Percentiles rank a stretch among this genome's conserved stretches.
These are phyloP conservation scores for Serranochromis macrocephalus DNA, from an alignment of 2,113 vertebrate genomes.

Conservation along the genomic window DNA sequence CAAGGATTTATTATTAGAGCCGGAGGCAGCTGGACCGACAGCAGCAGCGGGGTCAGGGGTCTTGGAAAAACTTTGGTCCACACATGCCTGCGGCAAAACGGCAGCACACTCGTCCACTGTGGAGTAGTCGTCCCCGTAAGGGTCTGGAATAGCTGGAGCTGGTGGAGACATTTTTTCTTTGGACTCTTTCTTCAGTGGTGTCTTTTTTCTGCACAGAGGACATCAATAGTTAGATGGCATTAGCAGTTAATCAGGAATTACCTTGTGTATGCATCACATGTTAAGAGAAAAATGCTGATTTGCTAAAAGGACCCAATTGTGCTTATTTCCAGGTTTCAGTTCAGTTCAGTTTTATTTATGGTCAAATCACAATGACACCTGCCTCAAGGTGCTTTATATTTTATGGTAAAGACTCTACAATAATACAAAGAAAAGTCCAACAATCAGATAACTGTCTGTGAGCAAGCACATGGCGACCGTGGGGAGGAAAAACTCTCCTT, in stretches of 20 bases:
- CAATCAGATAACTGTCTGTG: not conserved
- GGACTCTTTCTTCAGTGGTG: not conserved
- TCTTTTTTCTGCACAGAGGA: constrained; percentile 35
- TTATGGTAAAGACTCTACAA: not conserved
- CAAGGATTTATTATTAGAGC: constrained; percentile 26
- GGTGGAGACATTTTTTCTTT: not conserved
- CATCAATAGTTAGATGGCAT: not conserved
- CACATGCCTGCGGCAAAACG: constrained; percentile 47
- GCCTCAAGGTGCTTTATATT: not conserved
- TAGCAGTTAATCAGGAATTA: not conserved
- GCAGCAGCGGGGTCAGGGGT: not conserved
- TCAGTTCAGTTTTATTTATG: not conserved
- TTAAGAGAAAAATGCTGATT: not conserved
- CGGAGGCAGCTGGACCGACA: not conserved
- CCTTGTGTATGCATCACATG: not conserved
- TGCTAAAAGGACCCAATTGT: not conserved
- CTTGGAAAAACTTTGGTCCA: not conserved
- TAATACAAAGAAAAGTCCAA: not conserved
- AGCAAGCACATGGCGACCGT: not conserved
- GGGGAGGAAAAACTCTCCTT: not conserved
- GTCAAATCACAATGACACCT: not conserved
- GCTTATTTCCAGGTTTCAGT: not conserved
- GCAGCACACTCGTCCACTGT: constrained; percentile 69
- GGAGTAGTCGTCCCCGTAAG: constrained; percentile 74
- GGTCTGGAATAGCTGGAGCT: not conserved